Conservation (phyloP, 2,113 vertebrate species). For the Pollimyrus isidori region DNA sequence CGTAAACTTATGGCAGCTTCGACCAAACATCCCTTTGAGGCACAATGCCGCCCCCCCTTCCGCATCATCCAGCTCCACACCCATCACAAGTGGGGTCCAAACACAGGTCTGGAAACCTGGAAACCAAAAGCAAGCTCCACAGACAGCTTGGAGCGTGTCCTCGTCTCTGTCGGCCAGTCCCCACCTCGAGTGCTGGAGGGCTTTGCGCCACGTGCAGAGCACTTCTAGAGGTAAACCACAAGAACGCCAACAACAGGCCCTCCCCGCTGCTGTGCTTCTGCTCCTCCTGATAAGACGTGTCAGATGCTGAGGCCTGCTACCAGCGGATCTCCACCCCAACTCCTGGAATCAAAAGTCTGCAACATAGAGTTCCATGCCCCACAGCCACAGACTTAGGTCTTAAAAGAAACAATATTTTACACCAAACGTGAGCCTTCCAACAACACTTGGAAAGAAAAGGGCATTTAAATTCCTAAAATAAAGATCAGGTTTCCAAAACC, state of each 20-base stretch:
- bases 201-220: not conserved
- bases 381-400: not conserved
- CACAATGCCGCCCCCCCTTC: not conserved
- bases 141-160: not conserved
- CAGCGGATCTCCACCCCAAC: not conserved
- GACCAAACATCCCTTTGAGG: not conserved
- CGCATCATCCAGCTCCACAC: not conserved
- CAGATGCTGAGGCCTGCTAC: not conserved
- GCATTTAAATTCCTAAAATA: not conserved
- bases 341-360: not conserved
- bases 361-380: not conserved
- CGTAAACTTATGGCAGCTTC: not conserved
- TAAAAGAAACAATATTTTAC: not conserved
- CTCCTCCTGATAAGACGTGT: conserved; percentile 14
- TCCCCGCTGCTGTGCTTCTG: not conserved
- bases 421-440: not conserved
- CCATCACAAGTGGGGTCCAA: not conserved
- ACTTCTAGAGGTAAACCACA: not conserved
- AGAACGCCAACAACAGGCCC: not conserved
- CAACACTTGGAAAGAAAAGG: not conserved
- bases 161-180: not conserved
- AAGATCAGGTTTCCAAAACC: not conserved
- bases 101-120: not conserved
- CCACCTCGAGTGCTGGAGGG: not conserved
- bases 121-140: not conserved